A percentile compares a stretch with the other conserved stretches of the same genome.
Conservation (phyloP, 2,113 vertebrate genomes). For the Budorcas taxicolor region DNA sequence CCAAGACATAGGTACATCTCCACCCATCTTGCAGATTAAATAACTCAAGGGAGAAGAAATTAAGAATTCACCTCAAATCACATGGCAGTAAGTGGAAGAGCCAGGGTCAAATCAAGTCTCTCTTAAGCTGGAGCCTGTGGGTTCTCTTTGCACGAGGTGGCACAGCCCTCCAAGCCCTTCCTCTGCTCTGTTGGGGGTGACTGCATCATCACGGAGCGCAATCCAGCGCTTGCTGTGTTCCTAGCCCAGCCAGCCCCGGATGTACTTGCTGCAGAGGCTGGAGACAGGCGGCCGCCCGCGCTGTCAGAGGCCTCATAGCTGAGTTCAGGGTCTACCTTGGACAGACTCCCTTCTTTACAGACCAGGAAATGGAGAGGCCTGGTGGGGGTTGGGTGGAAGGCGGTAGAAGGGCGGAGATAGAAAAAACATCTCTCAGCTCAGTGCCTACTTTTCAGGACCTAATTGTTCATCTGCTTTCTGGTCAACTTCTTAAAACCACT, state of each 20-base stretch:
- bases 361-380: background rate
- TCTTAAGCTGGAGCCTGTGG: background rate
- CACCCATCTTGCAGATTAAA: background rate
- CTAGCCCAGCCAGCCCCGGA: background rate
- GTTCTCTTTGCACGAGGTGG: background rate
- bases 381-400: accelerated
- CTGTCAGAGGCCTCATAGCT: background rate
- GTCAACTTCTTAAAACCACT: background rate
- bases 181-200: background rate
- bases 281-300: background rate
- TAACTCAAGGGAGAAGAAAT: background rate
- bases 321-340: background rate
- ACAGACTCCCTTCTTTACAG: no score
- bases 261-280: background rate
- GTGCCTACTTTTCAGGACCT: background rate
- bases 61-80: background rate
- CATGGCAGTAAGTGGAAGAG: background rate
- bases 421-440: background rate
- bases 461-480: background rate
- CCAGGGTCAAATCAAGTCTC: background rate
- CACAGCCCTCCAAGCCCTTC: background rate
- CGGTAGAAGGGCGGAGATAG: background rate
- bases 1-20: background rate
- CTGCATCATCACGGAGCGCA: accelerated
- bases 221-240: accelerated